A percentile compares a stretch with the other conserved stretches of the same genome.
These are phyloP conservation scores for Amblyjoppa fuscipennis DNA, from an alignment of 2,888 invertebrate genomes.

Conservation along the genomic window DNA sequence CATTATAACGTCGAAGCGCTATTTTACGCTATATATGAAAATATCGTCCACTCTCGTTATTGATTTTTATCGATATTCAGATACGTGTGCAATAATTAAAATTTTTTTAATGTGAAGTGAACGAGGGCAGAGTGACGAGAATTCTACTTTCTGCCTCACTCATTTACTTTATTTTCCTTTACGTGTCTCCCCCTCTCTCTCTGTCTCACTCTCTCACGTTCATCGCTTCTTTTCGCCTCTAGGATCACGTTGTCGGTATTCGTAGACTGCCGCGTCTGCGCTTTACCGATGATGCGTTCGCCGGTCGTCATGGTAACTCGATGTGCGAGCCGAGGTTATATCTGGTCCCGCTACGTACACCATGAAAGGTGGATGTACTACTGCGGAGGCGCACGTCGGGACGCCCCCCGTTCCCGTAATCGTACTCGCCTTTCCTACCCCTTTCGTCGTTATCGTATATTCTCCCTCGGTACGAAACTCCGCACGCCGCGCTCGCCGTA, in stretches of 20 bases:
- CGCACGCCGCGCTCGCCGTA: conserved; percentile 30
- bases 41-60: neutral
- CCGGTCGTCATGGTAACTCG: conserved; percentile 69
- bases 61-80: neutral
- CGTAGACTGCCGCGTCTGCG: conserved; percentile 7
- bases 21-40: too few relatives aligned
- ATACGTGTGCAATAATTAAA: neutral
- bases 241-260: conserved; percentile 53
- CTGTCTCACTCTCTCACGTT: conserved; percentile 13
- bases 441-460: conserved; percentile 58
- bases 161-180: neutral
- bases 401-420: conserved; percentile 59
- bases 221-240: conserved; percentile 44
- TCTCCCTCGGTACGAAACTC: conserved; percentile 41
- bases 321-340: conserved; percentile 33
- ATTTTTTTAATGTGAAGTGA: too few relatives aligned
- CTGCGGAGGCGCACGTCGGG: conserved; percentile 68
- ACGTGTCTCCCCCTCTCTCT: neutral
- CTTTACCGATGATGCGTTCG: conserved; percentile 62
- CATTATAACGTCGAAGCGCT: neutral
- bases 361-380: conserved; percentile 75
- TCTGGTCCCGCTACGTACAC: conserved; percentile 14
- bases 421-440: conserved; percentile 48
- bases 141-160: neutral
- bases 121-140: neutral